Conservation (phyloP, 2,888 invertebrate species). For the Sussaba pulchella region DNA sequence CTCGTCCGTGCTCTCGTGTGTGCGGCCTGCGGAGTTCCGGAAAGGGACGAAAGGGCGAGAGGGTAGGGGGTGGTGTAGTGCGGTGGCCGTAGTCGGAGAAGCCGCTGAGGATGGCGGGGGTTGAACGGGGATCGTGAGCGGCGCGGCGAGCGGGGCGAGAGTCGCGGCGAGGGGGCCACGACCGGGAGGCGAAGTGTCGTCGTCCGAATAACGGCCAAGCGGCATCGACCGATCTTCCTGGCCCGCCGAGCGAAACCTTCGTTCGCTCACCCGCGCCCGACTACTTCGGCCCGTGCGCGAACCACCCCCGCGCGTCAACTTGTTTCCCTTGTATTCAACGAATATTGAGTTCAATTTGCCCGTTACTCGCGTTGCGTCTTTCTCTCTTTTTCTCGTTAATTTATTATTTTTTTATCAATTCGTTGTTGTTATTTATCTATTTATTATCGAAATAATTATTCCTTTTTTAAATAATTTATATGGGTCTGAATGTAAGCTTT, state of each 20-base stretch:
- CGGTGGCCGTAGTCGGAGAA: conserved; percentile 64
- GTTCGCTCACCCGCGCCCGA: conserved; percentile 65
- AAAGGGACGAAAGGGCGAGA: conserved; percentile 68
- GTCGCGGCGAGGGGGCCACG: conserved; percentile 70
- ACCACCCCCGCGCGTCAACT: conserved; percentile 81
- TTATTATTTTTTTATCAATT: neutral
- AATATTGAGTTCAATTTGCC: conserved; percentile 83
- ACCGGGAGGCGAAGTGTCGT: conserved; percentile 84
- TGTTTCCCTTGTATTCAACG: conserved; percentile 83
- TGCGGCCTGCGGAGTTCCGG: conserved; percentile 45
- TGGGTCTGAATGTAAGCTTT: neutral
- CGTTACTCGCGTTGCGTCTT: conserved; percentile 74
- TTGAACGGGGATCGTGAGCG: conserved; percentile 50
- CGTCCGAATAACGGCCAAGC: conserved; percentile 85
- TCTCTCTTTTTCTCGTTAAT: conserved; percentile 41
- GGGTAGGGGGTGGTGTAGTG: conserved; percentile 64
- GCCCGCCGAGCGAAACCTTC: conserved; percentile 72
- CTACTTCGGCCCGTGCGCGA: conserved; percentile 57
- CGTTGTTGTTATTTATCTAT: too few species aligned
- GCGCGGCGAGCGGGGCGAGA: conserved; percentile 47
- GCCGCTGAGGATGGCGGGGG: conserved; percentile 67
- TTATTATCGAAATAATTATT: too few species aligned
- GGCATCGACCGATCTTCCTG: conserved; percentile 84
- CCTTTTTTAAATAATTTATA: too few species aligned
- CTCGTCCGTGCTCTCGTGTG: conserved; percentile 13